Conservation (phyloP, 2,113 vertebrate species). For the Cynocephalus volans region DNA sequence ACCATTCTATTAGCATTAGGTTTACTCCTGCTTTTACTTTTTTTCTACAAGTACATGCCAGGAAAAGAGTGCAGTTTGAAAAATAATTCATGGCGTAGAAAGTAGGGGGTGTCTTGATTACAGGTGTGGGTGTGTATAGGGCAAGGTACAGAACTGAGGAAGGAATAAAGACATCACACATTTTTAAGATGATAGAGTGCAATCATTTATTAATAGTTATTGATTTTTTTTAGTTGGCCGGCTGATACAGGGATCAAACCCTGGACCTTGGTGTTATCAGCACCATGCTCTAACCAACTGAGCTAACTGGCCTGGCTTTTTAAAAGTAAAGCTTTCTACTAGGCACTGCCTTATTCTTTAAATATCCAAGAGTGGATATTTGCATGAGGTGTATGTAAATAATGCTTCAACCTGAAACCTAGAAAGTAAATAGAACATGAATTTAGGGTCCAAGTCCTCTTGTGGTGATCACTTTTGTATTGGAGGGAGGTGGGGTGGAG, state of each 20-base stretch:
- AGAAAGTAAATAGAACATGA: constrained; percentile 38
- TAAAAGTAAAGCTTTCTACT: neutral
- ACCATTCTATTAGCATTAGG: neutral
- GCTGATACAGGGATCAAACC: too few species aligned
- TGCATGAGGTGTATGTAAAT: constrained; percentile 48
- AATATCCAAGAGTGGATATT: neutral
- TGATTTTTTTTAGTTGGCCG: too few species aligned
- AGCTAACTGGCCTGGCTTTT: neutral
- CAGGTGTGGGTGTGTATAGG: neutral
- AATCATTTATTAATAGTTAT: neutral
- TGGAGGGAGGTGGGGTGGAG: neutral
- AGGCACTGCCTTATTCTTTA: neutral
- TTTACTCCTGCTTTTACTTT: constrained; percentile 16
- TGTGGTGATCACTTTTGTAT: neutral
- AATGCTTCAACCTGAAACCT: constrained; percentile 4
- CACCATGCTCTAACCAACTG: too few species aligned
- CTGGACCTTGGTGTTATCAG: too few species aligned
- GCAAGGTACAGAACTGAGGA: neutral
- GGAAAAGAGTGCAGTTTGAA: neutral
- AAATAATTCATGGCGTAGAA: neutral
- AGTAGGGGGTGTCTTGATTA: neutral
- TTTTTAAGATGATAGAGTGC: neutral
- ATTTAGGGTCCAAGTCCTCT: neutral
- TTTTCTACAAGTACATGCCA: constrained; percentile 10
- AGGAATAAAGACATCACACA: neutral